Base-by-base conservation (phyloP, 2,888 invertebrate genomes). In the Tolmerus cingulatus region DNA sequence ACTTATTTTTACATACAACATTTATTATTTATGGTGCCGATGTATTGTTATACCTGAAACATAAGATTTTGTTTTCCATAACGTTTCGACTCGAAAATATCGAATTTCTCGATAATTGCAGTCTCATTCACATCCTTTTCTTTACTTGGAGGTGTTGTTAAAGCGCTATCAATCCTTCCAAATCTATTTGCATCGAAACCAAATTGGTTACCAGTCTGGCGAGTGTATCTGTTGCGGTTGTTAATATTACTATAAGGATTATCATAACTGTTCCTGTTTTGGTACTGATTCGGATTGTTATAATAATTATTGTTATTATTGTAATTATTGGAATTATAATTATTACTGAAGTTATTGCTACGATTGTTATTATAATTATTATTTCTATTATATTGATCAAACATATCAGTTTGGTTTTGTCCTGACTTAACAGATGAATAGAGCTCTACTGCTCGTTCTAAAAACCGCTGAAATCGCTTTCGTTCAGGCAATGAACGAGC, bases 61-160 rank as follows among this genome's bases (percentile, higher is more conserved):
- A 98, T 91, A 79, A 97, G 93, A 93, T 97, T 97, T 5, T 95
- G 95, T 82, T 95, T 95, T 16, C 93, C 93, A 90, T 96, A 96
- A 90, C 93, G 94, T 34, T 94, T 94, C 0, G 97, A 97, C 89
- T 95, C 95, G 90, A 97, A 97, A 79, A 97, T 91, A 87, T 95
- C 93, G 91, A 97, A 97, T 0, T 94, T 92, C 90, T 96, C 96
- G 87, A 91, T 92, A 0, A 90, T 89, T 86, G 91, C 88, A 0
- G 37, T 86, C 2, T 74, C 37, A 46, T 86, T 86, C 0, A 92
- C 91, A 1, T 90, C 90, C 19, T 51, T 27, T 14, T 46, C 23
- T 2, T n/a, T 27, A 2, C 46, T 55, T 27, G 81, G n/a, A 14
- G 89, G 86, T 9, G 89, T 89, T 5, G 90, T 89, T 57, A 92